Evolutionary conservation across 2,888 invertebrate species (phyloP), one percentile per base, ranked within the genome.

Genomic region (Drosophila anomalata): DNA sequence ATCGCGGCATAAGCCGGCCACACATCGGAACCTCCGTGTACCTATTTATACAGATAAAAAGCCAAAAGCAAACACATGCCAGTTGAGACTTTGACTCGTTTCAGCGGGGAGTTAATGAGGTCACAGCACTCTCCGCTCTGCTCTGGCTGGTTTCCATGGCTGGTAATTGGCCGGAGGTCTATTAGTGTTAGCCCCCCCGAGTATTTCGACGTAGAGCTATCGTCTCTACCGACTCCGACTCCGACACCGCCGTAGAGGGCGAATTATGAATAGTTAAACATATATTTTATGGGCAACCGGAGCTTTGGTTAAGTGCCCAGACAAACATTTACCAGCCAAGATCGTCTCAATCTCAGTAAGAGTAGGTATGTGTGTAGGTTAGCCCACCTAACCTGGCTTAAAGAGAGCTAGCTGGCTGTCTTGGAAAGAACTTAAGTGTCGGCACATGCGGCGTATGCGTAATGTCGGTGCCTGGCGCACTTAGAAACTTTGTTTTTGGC

Each of bases 381-480:
- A n/a, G n/a, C n/a, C n/a, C n/a, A n/a, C n/a, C 67, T 78, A 85
- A 75, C 66, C 73, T 22, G 59, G 70, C 48, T 78, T 20, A 42
- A 42, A 42, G 24, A 9, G 41, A 69, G 58, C 17, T 17, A 17
- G 17, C 17, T 17, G 17, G 17, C 36, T 65, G 78, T 62, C 52
- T 70, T 52, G 44, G 50, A 50, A 36, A 48, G 41, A 70, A 62
- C 52, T 81, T 82, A 81, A 87, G 81, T 81, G 79, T 67, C 72
- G 77, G 88, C 88, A 85, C 81, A 81, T 81, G 88, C 68, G 77
- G 81, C 82, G 81, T 82, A 81, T 81, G 77, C 72, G 74, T 76
- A 85, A 73, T 69, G 41, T 67, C 12, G 11, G 33, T n/a, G 54
- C 39, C 33, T 20, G 48, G 56, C 46, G 31, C 44, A 46, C 71